Percentiles rank a stretch among this genome's conserved stretches.
These are phyloP conservation scores for Erithacus rubecula DNA, from an alignment of 2,797 vertebrate genomes.

Conservation along the genomic window DNA sequence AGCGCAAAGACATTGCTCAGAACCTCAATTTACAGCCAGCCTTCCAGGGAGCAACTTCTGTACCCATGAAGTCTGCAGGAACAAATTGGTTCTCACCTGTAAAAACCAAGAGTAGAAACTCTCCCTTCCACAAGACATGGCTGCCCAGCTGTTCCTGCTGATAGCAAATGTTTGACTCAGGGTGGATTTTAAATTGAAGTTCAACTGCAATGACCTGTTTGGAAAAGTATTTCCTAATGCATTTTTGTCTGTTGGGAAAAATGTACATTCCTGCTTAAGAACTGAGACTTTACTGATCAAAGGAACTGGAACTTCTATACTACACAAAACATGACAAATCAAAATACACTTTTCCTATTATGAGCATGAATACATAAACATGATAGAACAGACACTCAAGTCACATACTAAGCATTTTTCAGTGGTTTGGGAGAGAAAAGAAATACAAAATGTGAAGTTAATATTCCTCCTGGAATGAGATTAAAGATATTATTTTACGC, in stretches of 20 bases:
- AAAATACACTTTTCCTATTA: not conserved
- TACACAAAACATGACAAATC: not conserved
- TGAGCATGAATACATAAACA: not conserved
- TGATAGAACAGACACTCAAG: not conserved
- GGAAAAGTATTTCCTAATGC: not conserved
- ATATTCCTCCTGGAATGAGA: slow-evolving; percentile 29
- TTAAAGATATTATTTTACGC: slow-evolving; percentile 34
- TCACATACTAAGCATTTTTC: not conserved
- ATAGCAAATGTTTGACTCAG: not conserved
- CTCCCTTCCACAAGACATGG: not conserved
- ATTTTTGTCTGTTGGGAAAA: not conserved
- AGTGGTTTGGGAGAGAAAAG: not conserved
- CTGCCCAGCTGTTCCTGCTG: not conserved
- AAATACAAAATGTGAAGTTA: slow-evolving; percentile 23
- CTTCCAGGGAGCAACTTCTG: not conserved
- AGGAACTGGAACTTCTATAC: not conserved
- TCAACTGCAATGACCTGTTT: not conserved
- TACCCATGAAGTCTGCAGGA: not conserved
- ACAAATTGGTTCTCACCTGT: not conserved
- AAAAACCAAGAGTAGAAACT: not conserved
- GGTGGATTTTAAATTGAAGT: not conserved
- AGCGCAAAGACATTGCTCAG: not conserved
- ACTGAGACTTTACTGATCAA: not conserved
- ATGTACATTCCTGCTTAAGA: not conserved
- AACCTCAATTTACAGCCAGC: not conserved